phyloP scores from a whole-genome alignment of 2,797 vertebrate species.

The Takifugu ocellatus region DNA sequence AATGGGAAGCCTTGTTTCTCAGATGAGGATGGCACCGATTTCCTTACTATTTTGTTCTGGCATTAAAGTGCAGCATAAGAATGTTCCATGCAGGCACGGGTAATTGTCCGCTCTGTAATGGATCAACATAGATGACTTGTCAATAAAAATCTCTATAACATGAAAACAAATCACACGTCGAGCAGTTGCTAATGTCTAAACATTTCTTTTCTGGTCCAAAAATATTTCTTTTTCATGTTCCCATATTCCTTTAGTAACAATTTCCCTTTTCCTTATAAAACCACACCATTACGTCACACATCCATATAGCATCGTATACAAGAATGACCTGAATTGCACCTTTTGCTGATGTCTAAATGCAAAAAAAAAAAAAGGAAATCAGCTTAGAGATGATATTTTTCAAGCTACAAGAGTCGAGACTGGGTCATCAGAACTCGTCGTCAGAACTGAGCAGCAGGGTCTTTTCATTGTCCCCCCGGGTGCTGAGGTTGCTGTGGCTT shows the following conservation, averaged over 20 bases:
- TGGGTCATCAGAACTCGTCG: slow-evolving; percentile 85
- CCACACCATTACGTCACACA: background rate
- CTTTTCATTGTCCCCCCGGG: slow-evolving; percentile 89
- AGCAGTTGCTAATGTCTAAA: slow-evolving; percentile 2
- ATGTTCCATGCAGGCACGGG: slow-evolving; percentile 23
- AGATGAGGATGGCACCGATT: slow-evolving; percentile 48
- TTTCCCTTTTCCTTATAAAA: background rate
- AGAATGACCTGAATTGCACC: slow-evolving; percentile 16
- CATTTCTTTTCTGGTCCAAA: slow-evolving; percentile 1
- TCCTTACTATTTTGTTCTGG: slow-evolving; percentile 11
- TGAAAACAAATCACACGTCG: slow-evolving; percentile 10
- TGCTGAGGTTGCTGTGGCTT: slow-evolving; percentile 85
- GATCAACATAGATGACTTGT: no score
- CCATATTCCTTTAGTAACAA: slow-evolving; percentile 7
- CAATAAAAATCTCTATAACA: background rate
- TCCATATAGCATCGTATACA: background rate
- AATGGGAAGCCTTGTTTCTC: slow-evolving; percentile 21
- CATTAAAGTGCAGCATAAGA: slow-evolving; percentile 41
- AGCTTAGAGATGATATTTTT: slow-evolving; percentile 3
- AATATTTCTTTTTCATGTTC: slow-evolving; percentile 1
- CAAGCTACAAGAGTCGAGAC: slow-evolving; percentile 7
- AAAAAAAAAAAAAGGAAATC: slow-evolving; percentile 9
- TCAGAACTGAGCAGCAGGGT: slow-evolving; percentile 96
- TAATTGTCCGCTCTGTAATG: slow-evolving; percentile 16
- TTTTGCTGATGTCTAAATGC: slow-evolving; percentile 20